phyloP scores from a whole-genome alignment of 2,888 invertebrate genomes.

The Lottia gigantea region DNA sequence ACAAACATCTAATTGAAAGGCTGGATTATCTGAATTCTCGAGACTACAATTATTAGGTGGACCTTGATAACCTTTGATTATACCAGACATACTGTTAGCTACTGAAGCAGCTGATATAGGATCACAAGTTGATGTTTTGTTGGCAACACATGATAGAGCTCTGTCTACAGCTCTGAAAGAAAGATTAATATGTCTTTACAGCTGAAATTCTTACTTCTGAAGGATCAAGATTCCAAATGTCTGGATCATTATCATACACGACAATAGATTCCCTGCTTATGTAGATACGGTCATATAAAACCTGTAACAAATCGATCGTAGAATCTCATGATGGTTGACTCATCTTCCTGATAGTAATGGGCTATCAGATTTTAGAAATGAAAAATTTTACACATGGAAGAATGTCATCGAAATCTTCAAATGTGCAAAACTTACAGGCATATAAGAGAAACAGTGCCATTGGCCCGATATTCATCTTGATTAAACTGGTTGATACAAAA shows the following conservation, averaged over 20 bases:
- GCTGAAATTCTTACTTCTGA: too few relatives aligned
- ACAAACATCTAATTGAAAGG: neutral
- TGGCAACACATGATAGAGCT: neutral
- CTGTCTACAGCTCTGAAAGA: conserved; percentile 2
- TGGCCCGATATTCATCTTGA: neutral
- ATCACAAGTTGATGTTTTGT: neutral
- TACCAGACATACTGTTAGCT: conserved; percentile 1
- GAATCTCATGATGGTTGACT: too few relatives aligned
- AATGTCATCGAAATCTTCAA: too few relatives aligned
- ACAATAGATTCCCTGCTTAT: too few relatives aligned
- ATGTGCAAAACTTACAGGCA: neutral
- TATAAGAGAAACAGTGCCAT: neutral
- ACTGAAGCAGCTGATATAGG: conserved; percentile 3
- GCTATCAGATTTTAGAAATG: too few relatives aligned
- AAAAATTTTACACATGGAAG: too few relatives aligned
- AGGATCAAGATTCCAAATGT: too few relatives aligned
- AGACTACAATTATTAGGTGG: conserved; percentile 3
- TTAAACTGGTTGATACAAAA: neutral
- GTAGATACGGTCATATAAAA: too few relatives aligned
- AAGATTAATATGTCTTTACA: neutral
- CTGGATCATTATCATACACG: too few relatives aligned
- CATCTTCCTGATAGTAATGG: too few relatives aligned
- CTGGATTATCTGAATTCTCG: conserved; percentile 4
- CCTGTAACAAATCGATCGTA: too few relatives aligned
- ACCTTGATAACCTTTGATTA: conserved; percentile 1